phyloP scores from a whole-genome alignment of 2,888 invertebrate species.

The Callosobruchus maculatus region DNA sequence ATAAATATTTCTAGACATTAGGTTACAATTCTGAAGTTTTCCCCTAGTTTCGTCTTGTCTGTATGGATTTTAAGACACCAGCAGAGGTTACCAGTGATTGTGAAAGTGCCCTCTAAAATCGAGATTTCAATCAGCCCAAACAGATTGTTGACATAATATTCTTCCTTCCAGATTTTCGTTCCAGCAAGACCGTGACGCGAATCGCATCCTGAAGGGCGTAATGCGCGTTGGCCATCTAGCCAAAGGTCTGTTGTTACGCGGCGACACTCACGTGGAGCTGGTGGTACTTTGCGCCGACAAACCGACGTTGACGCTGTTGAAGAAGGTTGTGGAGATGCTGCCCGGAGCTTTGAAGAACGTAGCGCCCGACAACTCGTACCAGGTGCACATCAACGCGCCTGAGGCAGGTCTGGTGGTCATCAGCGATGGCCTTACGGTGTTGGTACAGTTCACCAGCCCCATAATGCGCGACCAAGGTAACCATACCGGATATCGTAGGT shows the following conservation, averaged over 20 bases:
- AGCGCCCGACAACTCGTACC: slow-evolving; percentile 74
- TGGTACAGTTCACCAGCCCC: slow-evolving; percentile 89
- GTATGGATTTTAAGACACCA: too few relatives aligned
- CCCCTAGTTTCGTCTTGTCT: too few relatives aligned
- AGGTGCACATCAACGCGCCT: slow-evolving; percentile 77
- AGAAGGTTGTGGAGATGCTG: slow-evolving; percentile 76
- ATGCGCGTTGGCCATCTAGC: slow-evolving; percentile 93
- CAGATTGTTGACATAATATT: neutral
- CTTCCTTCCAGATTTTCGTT: slow-evolving; percentile 56
- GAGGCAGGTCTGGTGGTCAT: slow-evolving; percentile 82
- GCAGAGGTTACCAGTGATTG: too few relatives aligned
- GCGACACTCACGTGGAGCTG: slow-evolving; percentile 85
- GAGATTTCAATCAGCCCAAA: too few relatives aligned
- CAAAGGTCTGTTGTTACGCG: slow-evolving; percentile 83
- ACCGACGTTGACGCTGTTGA: slow-evolving; percentile 83
- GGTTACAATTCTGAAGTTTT: too few relatives aligned
- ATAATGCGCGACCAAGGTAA: slow-evolving; percentile 82
- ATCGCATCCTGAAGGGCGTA: slow-evolving; percentile 87
- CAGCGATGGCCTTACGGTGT: slow-evolving; percentile 75
- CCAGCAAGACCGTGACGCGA: slow-evolving; percentile 59
- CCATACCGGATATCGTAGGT: slow-evolving; percentile 16
- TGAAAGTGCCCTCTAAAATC: too few relatives aligned
- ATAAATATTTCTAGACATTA: too few relatives aligned
- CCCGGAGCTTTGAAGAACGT: slow-evolving; percentile 74
- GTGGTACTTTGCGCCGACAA: slow-evolving; percentile 94